Evolutionary conservation across 2,797 vertebrate genomes (phyloP).

Genomic region (Cirrhinus molitorella): DNA sequence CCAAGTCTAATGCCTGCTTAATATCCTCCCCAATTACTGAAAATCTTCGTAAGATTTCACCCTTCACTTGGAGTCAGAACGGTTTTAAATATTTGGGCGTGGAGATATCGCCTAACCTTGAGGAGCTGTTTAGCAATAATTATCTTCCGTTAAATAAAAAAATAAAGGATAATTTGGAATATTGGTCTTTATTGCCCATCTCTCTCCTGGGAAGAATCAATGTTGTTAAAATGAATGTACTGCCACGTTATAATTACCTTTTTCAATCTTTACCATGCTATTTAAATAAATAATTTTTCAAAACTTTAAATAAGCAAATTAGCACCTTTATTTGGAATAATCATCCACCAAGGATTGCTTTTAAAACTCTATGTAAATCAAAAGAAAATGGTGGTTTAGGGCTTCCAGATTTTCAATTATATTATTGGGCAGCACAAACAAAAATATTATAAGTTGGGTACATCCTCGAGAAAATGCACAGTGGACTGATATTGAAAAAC

Average conservation of each 20-base stretch:
- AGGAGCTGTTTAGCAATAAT: background rate
- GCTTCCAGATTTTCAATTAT: too few species aligned
- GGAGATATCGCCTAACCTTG: too few species aligned
- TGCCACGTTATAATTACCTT: background rate
- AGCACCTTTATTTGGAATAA: constrained; percentile 12
- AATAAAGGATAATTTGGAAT: background rate
- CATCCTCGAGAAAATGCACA: background rate
- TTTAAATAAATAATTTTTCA: constrained; percentile 15
- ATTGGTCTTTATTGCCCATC: constrained; percentile 10
- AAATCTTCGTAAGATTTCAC: background rate
- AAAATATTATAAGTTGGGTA: background rate
- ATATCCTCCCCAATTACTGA: background rate
- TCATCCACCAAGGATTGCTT: background rate
- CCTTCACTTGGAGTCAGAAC: background rate
- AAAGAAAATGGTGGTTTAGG: too few species aligned
- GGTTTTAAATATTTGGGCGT: background rate
- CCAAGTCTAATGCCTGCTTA: constrained; percentile 28
- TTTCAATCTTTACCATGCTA: constrained; percentile 30
- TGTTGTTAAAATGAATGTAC: constrained; percentile 29
- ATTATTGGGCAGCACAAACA: background rate
- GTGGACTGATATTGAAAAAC: background rate
- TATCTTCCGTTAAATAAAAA: constrained; percentile 2
- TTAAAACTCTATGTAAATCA: constrained; percentile 16
- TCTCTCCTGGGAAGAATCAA: constrained; percentile 23
- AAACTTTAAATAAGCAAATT: background rate